phyloP scores from a whole-genome alignment of 1,140 invertebrate genomes.

The Coptotermes formosanus region DNA sequence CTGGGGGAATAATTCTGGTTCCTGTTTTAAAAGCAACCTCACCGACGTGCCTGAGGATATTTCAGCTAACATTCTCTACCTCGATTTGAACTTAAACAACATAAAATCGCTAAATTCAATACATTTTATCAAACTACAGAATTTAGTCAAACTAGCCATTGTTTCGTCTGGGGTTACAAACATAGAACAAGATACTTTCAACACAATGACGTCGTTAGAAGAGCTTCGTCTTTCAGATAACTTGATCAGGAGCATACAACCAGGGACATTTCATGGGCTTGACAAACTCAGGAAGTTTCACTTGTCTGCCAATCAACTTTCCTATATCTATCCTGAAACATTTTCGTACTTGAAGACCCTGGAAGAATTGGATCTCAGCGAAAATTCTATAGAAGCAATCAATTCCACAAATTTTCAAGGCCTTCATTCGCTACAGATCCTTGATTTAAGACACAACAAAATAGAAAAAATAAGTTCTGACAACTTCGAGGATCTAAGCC shows the following conservation, averaged over 20 bases:
- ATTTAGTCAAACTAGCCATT: neutral
- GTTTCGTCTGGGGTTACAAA: neutral
- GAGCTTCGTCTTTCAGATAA: neutral
- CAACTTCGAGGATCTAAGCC: neutral
- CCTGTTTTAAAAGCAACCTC: neutral
- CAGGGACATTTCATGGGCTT: neutral
- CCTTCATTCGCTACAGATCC: neutral
- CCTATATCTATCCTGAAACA: neutral
- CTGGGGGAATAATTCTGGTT: neutral
- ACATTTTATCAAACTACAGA: neutral
- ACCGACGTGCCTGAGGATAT: neutral
- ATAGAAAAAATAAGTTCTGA: neutral
- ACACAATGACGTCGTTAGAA: neutral
- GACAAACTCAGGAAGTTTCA: neutral
- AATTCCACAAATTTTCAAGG: neutral
- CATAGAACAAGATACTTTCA: neutral
- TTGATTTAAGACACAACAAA: neutral
- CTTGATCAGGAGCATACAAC: neutral
- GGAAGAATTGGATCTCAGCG: neutral
- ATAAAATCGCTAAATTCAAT: neutral
- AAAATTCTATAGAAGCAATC: neutral
- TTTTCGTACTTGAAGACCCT: neutral
- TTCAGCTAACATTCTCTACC: neutral
- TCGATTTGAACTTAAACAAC: neutral
- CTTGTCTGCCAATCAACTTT: neutral